These are phyloP conservation scores for Mystacides longicornis DNA, from an alignment of 2,888 invertebrate genomes.

Conservation along the genomic window DNA sequence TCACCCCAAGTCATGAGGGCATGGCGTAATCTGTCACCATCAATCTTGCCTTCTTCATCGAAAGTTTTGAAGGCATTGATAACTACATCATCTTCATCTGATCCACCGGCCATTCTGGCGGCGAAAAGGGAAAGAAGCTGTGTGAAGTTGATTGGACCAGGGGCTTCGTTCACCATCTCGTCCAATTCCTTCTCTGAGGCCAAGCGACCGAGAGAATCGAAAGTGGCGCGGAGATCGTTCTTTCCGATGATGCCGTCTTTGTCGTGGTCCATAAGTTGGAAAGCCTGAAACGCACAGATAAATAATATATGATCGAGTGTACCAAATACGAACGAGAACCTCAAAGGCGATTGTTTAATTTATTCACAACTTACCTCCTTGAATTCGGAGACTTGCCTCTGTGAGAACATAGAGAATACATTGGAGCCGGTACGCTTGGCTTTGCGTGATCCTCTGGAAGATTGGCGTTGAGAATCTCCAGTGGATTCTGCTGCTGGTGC, in stretches of 20 bases:
- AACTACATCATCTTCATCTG: slow-evolving; percentile 89
- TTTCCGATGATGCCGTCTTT: slow-evolving; percentile 88
- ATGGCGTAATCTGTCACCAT: slow-evolving; percentile 83
- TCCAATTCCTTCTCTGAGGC: slow-evolving; percentile 87
- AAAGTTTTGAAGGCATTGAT: slow-evolving; percentile 88
- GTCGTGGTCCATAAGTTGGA: slow-evolving; percentile 93
- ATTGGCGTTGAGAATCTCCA: slow-evolving; percentile 59
- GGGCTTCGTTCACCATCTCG: slow-evolving; percentile 78
- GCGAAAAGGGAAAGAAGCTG: slow-evolving; percentile 89
- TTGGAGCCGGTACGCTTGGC: slow-evolving; percentile 89
- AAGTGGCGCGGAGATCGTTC: slow-evolving; percentile 84
- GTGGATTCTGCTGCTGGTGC: slow-evolving; percentile 53
- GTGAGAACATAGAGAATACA: slow-evolving; percentile 96
- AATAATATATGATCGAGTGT: neutral
- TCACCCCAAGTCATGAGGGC: slow-evolving; percentile 91
- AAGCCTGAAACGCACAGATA: slow-evolving; percentile 53
- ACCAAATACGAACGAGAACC: no score
- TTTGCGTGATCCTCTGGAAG: slow-evolving; percentile 73
- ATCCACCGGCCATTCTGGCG: slow-evolving; percentile 83
- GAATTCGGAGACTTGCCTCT: slow-evolving; percentile 93
- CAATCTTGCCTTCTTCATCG: slow-evolving; percentile 82
- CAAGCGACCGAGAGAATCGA: slow-evolving; percentile 86
- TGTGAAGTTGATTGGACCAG: slow-evolving; percentile 93
- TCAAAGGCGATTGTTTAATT: no score
- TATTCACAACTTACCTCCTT: slow-evolving; percentile 61